Evolutionary conservation across 2,797 vertebrate species (phyloP), one percentile per base, ranked within the genome.

Genomic region (Tapirus indicus): DNA sequence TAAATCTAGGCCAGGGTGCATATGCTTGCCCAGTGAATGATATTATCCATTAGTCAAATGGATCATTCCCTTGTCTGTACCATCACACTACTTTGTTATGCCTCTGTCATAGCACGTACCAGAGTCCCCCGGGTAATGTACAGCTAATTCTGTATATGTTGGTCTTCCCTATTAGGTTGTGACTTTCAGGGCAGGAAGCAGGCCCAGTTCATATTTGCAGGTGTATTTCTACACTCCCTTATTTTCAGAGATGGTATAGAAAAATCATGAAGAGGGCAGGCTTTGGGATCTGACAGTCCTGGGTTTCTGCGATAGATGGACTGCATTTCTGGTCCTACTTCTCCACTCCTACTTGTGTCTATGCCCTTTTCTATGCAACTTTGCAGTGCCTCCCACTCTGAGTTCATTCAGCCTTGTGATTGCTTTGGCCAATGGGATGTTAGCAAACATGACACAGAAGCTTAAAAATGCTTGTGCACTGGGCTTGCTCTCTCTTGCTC

Each of bases 71-170:
- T 12, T 47, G 75, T 72, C 87, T 32, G 56, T 3, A 44, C 17
- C 7, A 7, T 21, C 62, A 35, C 1, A 9, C 35, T 27, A 3
- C 29, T 62, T 56, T 29, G 9, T 52, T 77, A 5, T 1, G 14
- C 20, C 54, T 94, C 79, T 56, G 20, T 16, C 3, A 6, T 0
- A n/a, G 74, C 54, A 41, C 6, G 9, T 4, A 7, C 17, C 52
- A 5, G 58, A 21, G 10, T 56, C 38, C 52, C 56, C 54, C 1
- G 0, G 1, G 47, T 20, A 18, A 58, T 8, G 7, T 1, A 35
- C 2, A 29, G 29, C 49, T 69, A 10, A n/a, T 18, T 44, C 27
- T 52, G n/a, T 25, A 9, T 13, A 10, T 38, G n/a, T 29, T 52
- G 32, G 38, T 52, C 69, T 78, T 60, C 18, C 41, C 14, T 13